These are phyloP conservation scores for Coregonus ussuriensis DNA, from an alignment of 2,797 vertebrate genomes.

Conservation along the genomic window DNA sequence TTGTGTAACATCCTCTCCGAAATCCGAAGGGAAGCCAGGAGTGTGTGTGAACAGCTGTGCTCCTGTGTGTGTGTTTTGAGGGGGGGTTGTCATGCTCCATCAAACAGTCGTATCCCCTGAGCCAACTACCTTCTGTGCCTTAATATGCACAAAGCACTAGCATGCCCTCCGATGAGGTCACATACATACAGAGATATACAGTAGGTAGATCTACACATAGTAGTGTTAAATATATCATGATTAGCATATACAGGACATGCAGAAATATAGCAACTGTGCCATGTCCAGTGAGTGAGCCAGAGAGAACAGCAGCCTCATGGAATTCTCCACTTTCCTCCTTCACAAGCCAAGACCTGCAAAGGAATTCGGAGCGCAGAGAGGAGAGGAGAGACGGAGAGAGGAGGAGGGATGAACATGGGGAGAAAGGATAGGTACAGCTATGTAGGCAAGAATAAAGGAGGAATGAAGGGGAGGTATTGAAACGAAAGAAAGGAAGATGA, in stretches of 20 bases:
- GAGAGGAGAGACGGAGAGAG: slow-evolving; percentile 13
- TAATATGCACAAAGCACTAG: background rate
- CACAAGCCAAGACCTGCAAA: slow-evolving; percentile 68
- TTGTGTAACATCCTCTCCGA: slow-evolving; percentile 63
- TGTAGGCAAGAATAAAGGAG: background rate
- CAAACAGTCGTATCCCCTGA: background rate
- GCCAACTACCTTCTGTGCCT: background rate
- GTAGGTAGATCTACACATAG: too few species aligned
- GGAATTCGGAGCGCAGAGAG: slow-evolving; percentile 58
- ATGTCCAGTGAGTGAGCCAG: slow-evolving; percentile 3
- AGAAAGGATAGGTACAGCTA: background rate
- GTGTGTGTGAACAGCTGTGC: slow-evolving; percentile 3
- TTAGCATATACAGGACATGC: background rate
- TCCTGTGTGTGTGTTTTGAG: background rate
- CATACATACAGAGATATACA: background rate
- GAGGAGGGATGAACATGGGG: background rate
- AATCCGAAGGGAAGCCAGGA: slow-evolving; percentile 27
- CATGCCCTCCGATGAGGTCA: background rate
- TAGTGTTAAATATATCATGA: background rate
- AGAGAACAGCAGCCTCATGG: slow-evolving; percentile 33
- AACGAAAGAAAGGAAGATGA: background rate
- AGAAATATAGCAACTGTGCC: slow-evolving; percentile 24
- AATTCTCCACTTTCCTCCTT: slow-evolving; percentile 51
- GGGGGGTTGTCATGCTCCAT: background rate
- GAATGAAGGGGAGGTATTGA: background rate